phyloP scores from a whole-genome alignment of 2,113 vertebrate species.

The Pithys albifrons region DNA sequence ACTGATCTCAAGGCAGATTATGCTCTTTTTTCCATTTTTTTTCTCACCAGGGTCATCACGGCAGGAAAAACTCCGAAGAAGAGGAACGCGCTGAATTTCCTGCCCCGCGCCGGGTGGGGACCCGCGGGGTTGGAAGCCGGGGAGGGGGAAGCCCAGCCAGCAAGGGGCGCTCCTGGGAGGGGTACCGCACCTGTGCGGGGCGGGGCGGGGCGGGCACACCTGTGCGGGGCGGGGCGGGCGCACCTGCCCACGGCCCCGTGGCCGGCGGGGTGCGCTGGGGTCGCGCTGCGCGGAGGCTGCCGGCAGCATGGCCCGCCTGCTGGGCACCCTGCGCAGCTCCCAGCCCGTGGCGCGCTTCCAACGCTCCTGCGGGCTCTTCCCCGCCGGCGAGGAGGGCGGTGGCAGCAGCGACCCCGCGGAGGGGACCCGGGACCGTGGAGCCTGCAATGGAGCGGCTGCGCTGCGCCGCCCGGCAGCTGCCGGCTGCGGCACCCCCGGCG shows the following conservation, averaged over 20 bases:
- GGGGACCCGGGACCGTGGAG: background rate
- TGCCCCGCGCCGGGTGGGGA: rapidly evolving
- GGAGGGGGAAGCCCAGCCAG: background rate
- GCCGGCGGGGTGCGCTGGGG: too few species aligned
- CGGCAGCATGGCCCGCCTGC: constrained; percentile 57
- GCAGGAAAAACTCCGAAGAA: background rate
- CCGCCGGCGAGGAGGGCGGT: constrained; percentile 20
- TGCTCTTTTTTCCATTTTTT: background rate
- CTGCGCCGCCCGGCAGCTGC: too few species aligned
- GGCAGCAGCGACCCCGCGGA: background rate
- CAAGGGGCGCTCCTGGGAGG: background rate
- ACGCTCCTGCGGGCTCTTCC: constrained; percentile 85
- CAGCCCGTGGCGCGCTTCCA: constrained; percentile 89
- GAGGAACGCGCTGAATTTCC: too few species aligned
- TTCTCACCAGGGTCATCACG: too few species aligned
- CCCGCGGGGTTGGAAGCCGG: too few species aligned
- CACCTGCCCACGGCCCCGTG: too few species aligned
- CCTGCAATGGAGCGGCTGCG: background rate
- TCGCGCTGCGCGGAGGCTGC: background rate
- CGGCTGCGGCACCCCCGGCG: too few species aligned
- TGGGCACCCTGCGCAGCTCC: constrained; percentile 78
- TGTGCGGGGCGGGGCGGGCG: background rate
- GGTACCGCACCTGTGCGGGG: background rate
- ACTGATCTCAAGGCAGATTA: rapidly evolving
- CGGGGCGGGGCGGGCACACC: background rate